phyloP scores from a whole-genome alignment of 2,888 invertebrate species.

The Acanthococcus lagerstroemiae region DNA sequence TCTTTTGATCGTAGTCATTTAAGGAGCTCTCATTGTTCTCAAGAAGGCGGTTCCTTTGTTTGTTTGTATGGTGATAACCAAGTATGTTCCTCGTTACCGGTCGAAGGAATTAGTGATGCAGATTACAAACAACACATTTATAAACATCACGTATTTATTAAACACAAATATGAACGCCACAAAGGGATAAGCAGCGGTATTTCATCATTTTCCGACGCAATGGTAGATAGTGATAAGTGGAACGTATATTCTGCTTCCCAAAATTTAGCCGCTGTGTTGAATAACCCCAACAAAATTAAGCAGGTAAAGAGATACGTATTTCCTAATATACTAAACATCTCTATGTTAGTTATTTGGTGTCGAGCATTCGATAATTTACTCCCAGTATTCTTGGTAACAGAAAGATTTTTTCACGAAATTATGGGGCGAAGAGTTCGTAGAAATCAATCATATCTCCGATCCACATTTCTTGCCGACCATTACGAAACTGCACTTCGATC shows the following conservation, averaged over 20 bases:
- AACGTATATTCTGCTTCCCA: constrained; percentile 84
- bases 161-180: constrained; percentile 35
- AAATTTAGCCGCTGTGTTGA: constrained; percentile 88
- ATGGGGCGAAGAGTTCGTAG: constrained; percentile 93
- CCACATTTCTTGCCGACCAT: constrained; percentile 76
- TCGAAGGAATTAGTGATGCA: constrained; percentile 76
- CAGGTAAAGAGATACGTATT: constrained; percentile 47
- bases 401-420: constrained; percentile 87
- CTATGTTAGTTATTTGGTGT: constrained; percentile 3
- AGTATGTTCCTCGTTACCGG: constrained; percentile 74
- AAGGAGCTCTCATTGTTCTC: constrained; percentile 66
- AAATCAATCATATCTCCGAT: constrained; percentile 63
- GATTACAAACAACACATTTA: constrained; percentile 80
- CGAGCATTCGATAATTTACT: not conserved
- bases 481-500: constrained; percentile 70
- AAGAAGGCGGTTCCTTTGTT: constrained; percentile 74
- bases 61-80: constrained; percentile 81
- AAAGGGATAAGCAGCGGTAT: constrained; percentile 14
- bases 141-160: constrained; percentile 48
- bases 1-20: constrained; percentile 55
- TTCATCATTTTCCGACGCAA: constrained; percentile 4
- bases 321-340: not conserved
- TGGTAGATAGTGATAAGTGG: constrained; percentile 47
- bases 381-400: constrained; percentile 37
- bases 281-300: constrained; percentile 87